Percentiles rank a stretch among this genome's conserved stretches.
Evolutionary conservation across 2,888 invertebrate species (phyloP).

Genomic region (Cenopis cana): DNA sequence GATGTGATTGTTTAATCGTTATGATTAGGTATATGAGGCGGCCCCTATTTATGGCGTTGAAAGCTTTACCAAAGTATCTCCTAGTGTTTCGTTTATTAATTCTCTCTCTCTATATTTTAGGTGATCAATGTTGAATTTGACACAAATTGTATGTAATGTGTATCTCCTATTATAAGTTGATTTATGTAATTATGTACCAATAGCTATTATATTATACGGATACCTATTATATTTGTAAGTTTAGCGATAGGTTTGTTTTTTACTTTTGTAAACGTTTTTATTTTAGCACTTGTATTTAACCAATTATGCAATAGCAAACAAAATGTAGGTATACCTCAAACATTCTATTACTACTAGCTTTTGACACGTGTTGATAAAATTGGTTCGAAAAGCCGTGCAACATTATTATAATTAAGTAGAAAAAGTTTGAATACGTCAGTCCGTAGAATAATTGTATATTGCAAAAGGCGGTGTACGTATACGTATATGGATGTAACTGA

Average conservation of each 20-base stretch:
- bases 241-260: slow-evolving; percentile 24
- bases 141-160: slow-evolving; percentile 9
- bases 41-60: not conserved
- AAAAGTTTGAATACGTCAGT: too few relatives aligned
- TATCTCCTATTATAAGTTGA: not conserved
- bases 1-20: not conserved
- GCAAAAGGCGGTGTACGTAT: too few relatives aligned
- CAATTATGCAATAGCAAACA: slow-evolving; percentile 7
- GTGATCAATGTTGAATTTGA: not conserved
- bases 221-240: slow-evolving; percentile 21
- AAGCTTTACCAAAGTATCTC: slow-evolving; percentile 20
- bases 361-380: not conserved
- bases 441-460: too few relatives aligned
- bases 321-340: not conserved
- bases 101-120: not conserved
- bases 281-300: slow-evolving; percentile 13
- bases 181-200: not conserved
- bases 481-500: too few relatives aligned
- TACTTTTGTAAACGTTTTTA: slow-evolving; percentile 30
- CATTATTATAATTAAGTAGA: not conserved
- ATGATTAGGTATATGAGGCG: not conserved
- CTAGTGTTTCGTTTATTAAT: slow-evolving; percentile 20
- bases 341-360: not conserved
- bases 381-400: not conserved
- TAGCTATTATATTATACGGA: slow-evolving; percentile 15